Evolutionary conservation across 2,888 invertebrate species (phyloP).

Genomic region (Frankliniella fusca): DNA sequence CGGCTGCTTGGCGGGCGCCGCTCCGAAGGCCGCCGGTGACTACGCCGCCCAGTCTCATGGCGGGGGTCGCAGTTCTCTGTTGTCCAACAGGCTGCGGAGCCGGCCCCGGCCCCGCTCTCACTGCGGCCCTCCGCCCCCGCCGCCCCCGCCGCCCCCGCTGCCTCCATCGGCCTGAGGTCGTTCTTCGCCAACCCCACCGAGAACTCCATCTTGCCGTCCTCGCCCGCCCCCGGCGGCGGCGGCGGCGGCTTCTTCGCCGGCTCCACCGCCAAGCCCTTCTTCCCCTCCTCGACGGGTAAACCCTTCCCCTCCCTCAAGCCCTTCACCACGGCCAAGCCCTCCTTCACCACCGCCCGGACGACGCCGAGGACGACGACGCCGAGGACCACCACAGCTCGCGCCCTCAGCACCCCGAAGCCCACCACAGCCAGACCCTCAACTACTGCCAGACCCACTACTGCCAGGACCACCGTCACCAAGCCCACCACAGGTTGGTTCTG

Average conservation of each 20-base stretch:
- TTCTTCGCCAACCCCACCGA: not conserved
- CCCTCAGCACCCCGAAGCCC: no score
- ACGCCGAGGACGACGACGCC: not conserved
- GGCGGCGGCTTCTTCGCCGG: not conserved
- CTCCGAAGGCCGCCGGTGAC: no score
- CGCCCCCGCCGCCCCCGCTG: not conserved
- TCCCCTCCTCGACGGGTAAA: not conserved
- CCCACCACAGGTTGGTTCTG: not conserved
- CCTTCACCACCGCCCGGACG: not conserved
- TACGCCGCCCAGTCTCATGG: no score
- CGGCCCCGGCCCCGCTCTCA: not conserved
- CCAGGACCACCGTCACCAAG: not conserved
- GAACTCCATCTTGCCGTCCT: not conserved
- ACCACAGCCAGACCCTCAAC: not conserved
- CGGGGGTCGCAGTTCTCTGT: not conserved
- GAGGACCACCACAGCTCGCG: not conserved
- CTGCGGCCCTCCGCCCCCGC: not conserved
- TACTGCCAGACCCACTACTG: not conserved
- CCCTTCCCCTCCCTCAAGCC: not conserved
- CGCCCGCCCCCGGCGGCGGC: not conserved
- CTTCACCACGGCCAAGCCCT: not conserved
- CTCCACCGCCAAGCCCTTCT: constrained; percentile 8
- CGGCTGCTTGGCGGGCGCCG: no score
- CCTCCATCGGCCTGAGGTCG: not conserved
- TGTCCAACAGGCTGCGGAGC: not conserved